A percentile compares a stretch with the other conserved stretches of the same genome.
These are phyloP conservation scores for Callyntrura guangdongensis DNA, from an alignment of 2,888 invertebrate species.

Conservation along the genomic window DNA sequence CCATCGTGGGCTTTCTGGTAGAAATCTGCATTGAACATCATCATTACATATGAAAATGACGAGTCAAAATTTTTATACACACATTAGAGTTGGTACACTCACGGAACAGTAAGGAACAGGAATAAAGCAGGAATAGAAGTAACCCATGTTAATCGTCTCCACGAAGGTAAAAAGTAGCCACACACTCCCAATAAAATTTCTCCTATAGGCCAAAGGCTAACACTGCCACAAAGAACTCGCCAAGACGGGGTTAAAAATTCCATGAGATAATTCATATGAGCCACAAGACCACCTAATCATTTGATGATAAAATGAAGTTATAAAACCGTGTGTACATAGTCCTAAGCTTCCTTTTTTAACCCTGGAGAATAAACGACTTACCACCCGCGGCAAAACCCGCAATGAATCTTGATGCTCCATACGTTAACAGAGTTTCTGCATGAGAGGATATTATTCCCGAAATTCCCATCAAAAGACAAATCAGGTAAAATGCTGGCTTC, in stretches of 20 bases:
- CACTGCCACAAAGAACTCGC: slow-evolving; percentile 82
- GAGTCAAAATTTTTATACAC: not conserved
- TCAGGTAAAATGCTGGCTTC: slow-evolving; percentile 77
- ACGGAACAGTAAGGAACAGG: slow-evolving; percentile 79
- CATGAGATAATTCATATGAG: slow-evolving; percentile 83
- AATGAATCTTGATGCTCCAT: slow-evolving; percentile 80
- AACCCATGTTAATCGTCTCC: slow-evolving; percentile 78
- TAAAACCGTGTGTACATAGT: too few relatives aligned
- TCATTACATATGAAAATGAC: not conserved
- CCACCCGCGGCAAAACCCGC: slow-evolving; percentile 81
- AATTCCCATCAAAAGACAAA: slow-evolving; percentile 78
- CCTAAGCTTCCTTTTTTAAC: too few relatives aligned
- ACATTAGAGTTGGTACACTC: not conserved
- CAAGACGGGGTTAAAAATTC: slow-evolving; percentile 83
- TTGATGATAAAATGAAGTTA: not conserved
- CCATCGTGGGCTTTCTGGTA: slow-evolving; percentile 83
- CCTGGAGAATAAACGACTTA: not conserved
- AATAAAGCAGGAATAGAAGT: slow-evolving; percentile 77
- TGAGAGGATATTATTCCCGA: slow-evolving; percentile 80
- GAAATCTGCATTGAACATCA: slow-evolving; percentile 51
- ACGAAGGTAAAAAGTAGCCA: slow-evolving; percentile 79
- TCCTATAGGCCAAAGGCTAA: slow-evolving; percentile 83
- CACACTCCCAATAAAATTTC: slow-evolving; percentile 81
- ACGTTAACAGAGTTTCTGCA: slow-evolving; percentile 70
- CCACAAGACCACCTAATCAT: slow-evolving; percentile 80